Evolutionary conservation across 2,113 vertebrate species (phyloP).

Genomic region (Oncorhynchus mykiss): DNA sequence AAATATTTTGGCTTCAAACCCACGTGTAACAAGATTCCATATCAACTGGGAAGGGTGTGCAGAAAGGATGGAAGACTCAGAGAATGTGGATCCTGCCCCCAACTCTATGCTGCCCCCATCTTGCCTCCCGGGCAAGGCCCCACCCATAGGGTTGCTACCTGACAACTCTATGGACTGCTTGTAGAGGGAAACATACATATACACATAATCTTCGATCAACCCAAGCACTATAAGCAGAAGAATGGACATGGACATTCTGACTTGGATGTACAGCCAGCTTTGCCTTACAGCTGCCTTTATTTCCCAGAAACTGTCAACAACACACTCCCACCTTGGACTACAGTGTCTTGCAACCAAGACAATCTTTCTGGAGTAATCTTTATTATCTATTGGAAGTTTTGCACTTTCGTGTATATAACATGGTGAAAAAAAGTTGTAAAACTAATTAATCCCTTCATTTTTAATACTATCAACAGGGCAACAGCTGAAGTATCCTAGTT

Average conservation of each 20-base stretch:
- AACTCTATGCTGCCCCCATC: constrained; percentile 77
- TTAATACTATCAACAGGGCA: not conserved
- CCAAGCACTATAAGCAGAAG: not conserved
- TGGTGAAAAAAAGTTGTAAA: not conserved
- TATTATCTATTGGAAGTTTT: constrained; percentile 27
- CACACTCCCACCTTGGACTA: constrained; percentile 17
- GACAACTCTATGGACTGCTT: constrained; percentile 94
- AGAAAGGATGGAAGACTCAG: constrained; percentile 83
- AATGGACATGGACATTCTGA: constrained; percentile 22
- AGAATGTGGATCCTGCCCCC: constrained; percentile 82
- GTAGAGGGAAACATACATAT: constrained; percentile 29
- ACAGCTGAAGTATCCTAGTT: no score
- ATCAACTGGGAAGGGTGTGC: constrained; percentile 89
- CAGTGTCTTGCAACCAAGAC: constrained; percentile 30
- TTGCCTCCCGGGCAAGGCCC: constrained; percentile 78
- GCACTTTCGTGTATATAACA: not conserved
- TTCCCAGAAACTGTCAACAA: constrained; percentile 38
- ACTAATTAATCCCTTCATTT: not conserved
- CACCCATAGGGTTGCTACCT: constrained; percentile 77
- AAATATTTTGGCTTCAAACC: constrained; percentile 89
- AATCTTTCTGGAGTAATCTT: constrained; percentile 14
- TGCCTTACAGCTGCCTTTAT: constrained; percentile 54
- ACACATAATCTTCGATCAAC: not conserved
- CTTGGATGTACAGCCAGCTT: constrained; percentile 47
- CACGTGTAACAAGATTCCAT: constrained; percentile 89